A percentile compares a stretch with the other conserved stretches of the same genome.
Conservation (phyloP, 1,140 invertebrate species). For the Pectinophora gossypiella region DNA sequence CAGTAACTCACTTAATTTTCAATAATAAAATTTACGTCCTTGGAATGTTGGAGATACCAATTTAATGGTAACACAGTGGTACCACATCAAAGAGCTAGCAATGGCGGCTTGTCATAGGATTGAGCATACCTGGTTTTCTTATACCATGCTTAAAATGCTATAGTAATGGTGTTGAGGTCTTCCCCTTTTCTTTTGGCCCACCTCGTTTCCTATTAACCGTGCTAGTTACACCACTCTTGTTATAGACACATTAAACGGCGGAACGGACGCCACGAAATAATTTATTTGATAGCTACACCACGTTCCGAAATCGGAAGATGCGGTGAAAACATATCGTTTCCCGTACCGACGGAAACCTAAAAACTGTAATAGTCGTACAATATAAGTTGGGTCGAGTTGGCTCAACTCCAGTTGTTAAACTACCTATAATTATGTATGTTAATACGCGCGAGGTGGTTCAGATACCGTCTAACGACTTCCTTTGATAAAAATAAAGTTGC, state of each 20-base stretch:
- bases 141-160: too few relatives aligned
- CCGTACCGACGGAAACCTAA: conserved; percentile 44
- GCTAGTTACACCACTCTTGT: too few relatives aligned
- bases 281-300: conserved; percentile 1
- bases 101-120: too few relatives aligned
- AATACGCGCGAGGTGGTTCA: conserved; percentile 65
- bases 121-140: too few relatives aligned
- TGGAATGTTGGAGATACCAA: too few relatives aligned
- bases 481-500: conserved; percentile 72
- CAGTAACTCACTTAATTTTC: too few relatives aligned
- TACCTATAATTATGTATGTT: conserved; percentile 73
- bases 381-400: conserved; percentile 54
- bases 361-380: conserved; percentile 53
- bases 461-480: conserved; percentile 72
- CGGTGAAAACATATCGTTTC: conserved; percentile 28
- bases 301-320: conserved; percentile 15
- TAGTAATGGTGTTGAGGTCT: too few relatives aligned
- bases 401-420: conserved; percentile 63
- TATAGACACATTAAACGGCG: neutral
- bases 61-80: too few relatives aligned
- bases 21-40: too few relatives aligned
- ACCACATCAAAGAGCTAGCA: too few relatives aligned
- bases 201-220: too few relatives aligned
- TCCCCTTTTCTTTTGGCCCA: too few relatives aligned
- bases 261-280: neutral